Conservation (phyloP, 2,797 vertebrate genomes). For the Sebastes steindachneri region DNA sequence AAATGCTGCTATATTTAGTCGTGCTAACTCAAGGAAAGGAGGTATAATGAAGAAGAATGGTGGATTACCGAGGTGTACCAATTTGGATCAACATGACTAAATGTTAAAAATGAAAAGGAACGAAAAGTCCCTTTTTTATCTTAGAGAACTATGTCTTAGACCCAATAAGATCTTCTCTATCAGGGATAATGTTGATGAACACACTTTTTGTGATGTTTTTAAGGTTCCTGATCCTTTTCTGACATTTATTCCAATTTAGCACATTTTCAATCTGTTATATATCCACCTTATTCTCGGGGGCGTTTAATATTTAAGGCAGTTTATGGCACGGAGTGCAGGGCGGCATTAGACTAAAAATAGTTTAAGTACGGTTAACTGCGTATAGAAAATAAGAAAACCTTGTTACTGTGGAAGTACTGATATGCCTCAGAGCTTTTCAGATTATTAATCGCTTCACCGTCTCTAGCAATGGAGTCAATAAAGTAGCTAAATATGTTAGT, state of each 20-base stretch:
- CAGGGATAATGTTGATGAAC: background rate
- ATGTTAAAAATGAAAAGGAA: background rate
- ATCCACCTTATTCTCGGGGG: too few relatives aligned
- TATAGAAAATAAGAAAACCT: too few relatives aligned
- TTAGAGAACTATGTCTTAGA: background rate
- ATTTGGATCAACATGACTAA: background rate
- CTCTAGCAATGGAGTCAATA: too few relatives aligned
- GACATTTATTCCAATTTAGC: background rate
- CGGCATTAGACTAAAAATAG: too few relatives aligned
- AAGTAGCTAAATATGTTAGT: too few relatives aligned
- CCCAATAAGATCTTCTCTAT: background rate
- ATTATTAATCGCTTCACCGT: accelerated
- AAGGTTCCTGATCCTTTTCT: background rate
- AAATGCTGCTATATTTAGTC: background rate
- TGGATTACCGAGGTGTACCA: background rate
- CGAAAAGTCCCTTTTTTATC: background rate
- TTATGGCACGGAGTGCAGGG: too few relatives aligned
- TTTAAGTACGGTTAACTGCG: too few relatives aligned
- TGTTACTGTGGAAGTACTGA: too few relatives aligned
- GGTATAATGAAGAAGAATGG: background rate
- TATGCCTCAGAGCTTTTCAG: too few relatives aligned
- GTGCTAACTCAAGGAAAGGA: background rate
- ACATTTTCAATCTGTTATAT: background rate
- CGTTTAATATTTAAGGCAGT: too few relatives aligned
- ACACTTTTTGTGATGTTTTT: background rate